Evolutionary conservation across 2,797 vertebrate genomes (phyloP).

Genomic region (Amblyraja radiata): DNA sequence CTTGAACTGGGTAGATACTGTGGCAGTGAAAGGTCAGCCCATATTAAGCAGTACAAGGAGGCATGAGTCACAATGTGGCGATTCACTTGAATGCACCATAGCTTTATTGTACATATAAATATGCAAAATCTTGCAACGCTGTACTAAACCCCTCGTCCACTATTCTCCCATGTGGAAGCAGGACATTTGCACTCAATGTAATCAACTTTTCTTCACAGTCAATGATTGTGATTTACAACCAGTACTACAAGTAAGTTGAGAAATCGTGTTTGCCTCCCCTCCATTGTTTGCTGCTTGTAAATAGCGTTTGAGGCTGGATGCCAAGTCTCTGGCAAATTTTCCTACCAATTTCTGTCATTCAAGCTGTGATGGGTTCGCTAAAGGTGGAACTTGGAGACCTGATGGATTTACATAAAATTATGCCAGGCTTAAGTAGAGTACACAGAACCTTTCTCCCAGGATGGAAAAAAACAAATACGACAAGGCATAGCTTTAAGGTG

Average conservation of each 20-base stretch:
- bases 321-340: not conserved
- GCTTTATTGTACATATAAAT: not conserved
- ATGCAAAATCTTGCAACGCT: not conserved
- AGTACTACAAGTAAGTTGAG: not conserved
- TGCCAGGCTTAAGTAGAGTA: not conserved
- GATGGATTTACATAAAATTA: no score
- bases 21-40: not conserved
- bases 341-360: not conserved
- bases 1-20: not conserved
- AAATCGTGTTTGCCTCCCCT: not conserved
- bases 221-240: not conserved
- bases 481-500: no score
- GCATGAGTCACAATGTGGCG: not conserved
- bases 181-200: not conserved
- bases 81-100: conserved; percentile 4
- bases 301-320: no score
- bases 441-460: not conserved
- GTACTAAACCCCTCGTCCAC: not conserved
- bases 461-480: no score
- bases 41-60: not conserved
- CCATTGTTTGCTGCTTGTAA: not conserved
- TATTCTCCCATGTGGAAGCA: not conserved
- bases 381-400: not conserved
- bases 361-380: not conserved
- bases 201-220: not conserved